Evolutionary conservation across 2,888 invertebrate genomes (phyloP).

Genomic region (Tachystola acroxantha): DNA sequence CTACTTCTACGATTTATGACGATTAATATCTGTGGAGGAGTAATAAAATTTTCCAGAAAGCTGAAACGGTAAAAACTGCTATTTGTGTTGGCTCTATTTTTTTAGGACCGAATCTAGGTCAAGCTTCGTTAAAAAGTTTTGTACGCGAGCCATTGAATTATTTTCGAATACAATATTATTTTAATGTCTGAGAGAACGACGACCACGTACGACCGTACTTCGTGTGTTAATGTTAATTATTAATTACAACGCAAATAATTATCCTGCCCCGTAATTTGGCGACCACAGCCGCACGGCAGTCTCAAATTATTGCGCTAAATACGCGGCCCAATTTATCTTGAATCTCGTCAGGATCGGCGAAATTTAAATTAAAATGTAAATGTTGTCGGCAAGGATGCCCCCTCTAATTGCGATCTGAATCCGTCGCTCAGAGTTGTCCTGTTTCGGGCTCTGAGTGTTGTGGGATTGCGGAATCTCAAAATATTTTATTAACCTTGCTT

Average conservation of each 20-base stretch:
- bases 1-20: background rate
- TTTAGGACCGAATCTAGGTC: background rate
- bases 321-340: constrained; percentile 69
- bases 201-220: too few species aligned
- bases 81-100: background rate
- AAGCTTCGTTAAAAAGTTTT: background rate
- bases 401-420: constrained; percentile 65
- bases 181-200: too few species aligned
- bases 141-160: too few species aligned
- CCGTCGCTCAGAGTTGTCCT: constrained; percentile 52
- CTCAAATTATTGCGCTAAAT: constrained; percentile 70
- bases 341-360: constrained; percentile 70
- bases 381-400: constrained; percentile 58
- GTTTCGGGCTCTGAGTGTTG: constrained; percentile 28
- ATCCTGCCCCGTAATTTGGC: constrained; percentile 55
- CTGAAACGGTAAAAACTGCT: background rate
- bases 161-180: too few species aligned
- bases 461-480: background rate
- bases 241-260: constrained; percentile 69
- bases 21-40: background rate
- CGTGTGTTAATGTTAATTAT: constrained; percentile 63
- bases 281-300: constrained; percentile 42
- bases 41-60: background rate
- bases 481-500: too few species aligned
- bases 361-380: constrained; percentile 78